Evolutionary conservation across 2,113 vertebrate species (phyloP).

Genomic region (Oenanthe oenanthe): DNA sequence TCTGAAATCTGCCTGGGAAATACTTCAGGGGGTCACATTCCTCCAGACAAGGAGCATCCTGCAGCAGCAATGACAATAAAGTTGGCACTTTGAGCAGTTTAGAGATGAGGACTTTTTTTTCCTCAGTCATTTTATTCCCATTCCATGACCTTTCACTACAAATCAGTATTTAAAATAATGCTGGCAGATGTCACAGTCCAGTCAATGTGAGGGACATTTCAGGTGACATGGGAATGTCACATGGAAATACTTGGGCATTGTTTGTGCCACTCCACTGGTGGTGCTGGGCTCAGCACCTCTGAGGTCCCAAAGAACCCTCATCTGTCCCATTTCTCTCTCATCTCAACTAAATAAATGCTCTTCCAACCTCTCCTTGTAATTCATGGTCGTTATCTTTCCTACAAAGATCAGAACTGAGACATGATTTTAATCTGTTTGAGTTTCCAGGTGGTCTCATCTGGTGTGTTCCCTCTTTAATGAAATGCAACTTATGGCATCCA

Average conservation of each 20-base stretch:
- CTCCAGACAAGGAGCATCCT: not conserved
- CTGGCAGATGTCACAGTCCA: not conserved
- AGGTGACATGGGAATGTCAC: not conserved
- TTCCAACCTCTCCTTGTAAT: not conserved
- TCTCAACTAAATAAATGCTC: not conserved
- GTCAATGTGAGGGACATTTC: accelerated
- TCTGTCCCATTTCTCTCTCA: not conserved
- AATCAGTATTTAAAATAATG: not conserved
- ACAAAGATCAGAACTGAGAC: not conserved
- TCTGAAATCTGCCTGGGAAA: not conserved
- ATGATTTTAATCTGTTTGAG: not conserved
- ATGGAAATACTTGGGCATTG: not conserved
- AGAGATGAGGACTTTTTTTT: not conserved
- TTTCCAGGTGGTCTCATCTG: not conserved
- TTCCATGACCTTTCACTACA: not conserved
- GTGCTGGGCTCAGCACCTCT: not conserved
- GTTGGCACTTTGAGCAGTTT: not conserved
- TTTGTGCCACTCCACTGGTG: not conserved
- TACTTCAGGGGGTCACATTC: not conserved
- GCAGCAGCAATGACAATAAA: not conserved
- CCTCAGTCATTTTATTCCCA: not conserved
- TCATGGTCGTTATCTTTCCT: not conserved
- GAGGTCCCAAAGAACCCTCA: accelerated
- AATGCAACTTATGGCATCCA: not conserved
- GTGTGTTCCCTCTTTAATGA: not conserved